Evolutionary conservation across 2,113 vertebrate species (phyloP).

Genomic region (Pampusana beccarii): DNA sequence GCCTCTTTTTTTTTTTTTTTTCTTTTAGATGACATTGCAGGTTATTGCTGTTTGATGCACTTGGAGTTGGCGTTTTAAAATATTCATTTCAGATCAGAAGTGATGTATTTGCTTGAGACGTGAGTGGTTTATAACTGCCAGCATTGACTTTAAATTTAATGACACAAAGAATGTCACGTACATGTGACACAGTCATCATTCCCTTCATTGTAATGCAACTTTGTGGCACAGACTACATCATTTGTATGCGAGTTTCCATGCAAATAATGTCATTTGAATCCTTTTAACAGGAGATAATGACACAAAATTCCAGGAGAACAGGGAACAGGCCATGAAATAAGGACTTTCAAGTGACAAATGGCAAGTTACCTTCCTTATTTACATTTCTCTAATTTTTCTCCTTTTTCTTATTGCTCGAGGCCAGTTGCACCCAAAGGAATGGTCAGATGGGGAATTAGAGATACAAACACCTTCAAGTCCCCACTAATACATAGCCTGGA

Average conservation of each 20-base stretch:
- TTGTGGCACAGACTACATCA: slow-evolving; percentile 65
- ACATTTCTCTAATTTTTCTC: slow-evolving; percentile 67
- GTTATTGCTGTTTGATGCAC: slow-evolving; percentile 51
- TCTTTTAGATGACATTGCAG: slow-evolving; percentile 26
- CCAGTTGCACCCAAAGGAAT: slow-evolving; percentile 68
- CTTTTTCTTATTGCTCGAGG: slow-evolving; percentile 72
- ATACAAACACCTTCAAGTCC: slow-evolving; percentile 67
- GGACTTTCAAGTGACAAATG: slow-evolving; percentile 74
- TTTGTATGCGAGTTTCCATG: slow-evolving; percentile 71
- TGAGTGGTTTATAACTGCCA: slow-evolving; percentile 71
- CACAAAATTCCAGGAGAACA: slow-evolving; percentile 70
- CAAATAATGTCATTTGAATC: slow-evolving; percentile 78
- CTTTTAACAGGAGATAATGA: slow-evolving; percentile 78
- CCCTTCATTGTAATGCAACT: slow-evolving; percentile 75
- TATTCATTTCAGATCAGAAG: slow-evolving; percentile 69
- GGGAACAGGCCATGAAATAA: slow-evolving; percentile 70
- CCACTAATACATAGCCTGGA: slow-evolving; percentile 29
- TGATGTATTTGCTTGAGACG: slow-evolving; percentile 63
- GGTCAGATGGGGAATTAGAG: slow-evolving; percentile 60
- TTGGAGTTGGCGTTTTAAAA: slow-evolving; percentile 64
- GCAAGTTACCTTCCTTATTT: slow-evolving; percentile 70
- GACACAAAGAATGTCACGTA: slow-evolving; percentile 72
- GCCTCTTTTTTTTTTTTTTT: not conserved
- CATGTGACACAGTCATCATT: slow-evolving; percentile 71
- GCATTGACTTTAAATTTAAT: slow-evolving; percentile 73